A percentile compares a stretch with the other conserved stretches of the same genome.
Conservation (phyloP, 2,888 invertebrate species). For the Lochmaea capreae region DNA sequence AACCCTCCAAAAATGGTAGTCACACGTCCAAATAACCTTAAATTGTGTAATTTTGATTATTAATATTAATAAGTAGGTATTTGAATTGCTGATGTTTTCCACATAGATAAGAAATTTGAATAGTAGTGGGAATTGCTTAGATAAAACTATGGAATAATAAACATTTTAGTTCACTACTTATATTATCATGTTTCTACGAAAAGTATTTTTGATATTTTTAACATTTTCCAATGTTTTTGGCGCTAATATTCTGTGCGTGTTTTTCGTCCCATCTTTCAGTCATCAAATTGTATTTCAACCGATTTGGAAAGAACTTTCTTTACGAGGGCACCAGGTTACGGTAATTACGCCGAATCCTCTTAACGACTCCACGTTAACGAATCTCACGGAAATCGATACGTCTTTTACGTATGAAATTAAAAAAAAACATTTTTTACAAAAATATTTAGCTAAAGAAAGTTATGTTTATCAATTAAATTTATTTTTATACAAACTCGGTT, state of each 20-base stretch:
- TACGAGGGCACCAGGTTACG: conserved; percentile 50
- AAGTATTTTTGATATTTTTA: neutral
- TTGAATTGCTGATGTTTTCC: too few relatives aligned
- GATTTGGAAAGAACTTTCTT: conserved; percentile 50
- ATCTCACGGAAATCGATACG: conserved; percentile 52
- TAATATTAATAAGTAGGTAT: too few relatives aligned
- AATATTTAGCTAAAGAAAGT: neutral
- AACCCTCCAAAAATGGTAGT: too few relatives aligned
- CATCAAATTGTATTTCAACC: conserved; percentile 44
- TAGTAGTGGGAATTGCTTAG: too few relatives aligned
- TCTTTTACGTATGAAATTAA: neutral
- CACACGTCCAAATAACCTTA: too few relatives aligned
- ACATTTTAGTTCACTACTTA: too few relatives aligned
- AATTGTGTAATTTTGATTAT: too few relatives aligned
- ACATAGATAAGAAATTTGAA: too few relatives aligned
- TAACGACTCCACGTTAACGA: conserved; percentile 44
- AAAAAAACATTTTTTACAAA: too few relatives aligned
- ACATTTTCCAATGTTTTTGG: neutral
- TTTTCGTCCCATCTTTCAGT: neutral
- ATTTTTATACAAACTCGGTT: neutral
- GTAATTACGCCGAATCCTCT: conserved; percentile 50
- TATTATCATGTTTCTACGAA: too few relatives aligned
- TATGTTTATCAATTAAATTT: neutral
- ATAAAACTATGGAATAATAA: too few relatives aligned
- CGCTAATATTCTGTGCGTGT: conserved; percentile 30